Percentiles rank a stretch among this genome's conserved stretches.
Evolutionary conservation across 2,888 invertebrate species (phyloP).

Genomic region (Carterocephalus palaemon): DNA sequence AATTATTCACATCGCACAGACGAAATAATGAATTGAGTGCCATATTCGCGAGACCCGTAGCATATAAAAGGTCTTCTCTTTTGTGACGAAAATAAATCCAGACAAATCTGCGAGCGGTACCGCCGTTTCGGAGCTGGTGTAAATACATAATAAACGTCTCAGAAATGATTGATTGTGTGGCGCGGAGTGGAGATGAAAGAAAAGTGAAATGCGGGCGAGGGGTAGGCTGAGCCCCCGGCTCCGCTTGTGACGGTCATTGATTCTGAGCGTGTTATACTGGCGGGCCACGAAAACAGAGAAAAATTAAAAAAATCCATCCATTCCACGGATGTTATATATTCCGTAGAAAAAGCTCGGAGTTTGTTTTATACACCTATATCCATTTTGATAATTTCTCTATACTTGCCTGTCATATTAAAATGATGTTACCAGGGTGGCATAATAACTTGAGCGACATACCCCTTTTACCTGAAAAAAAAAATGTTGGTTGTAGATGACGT

Average conservation of each 20-base stretch:
- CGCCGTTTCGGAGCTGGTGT: constrained; percentile 20
- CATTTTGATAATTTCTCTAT: no score
- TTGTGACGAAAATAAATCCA: constrained; percentile 20
- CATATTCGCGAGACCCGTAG: neutral
- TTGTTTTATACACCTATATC: no score
- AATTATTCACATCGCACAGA: neutral
- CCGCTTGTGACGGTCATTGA: constrained; percentile 33
- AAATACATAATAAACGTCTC: constrained; percentile 34
- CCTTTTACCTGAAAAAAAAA: no score
- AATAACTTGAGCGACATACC: no score
- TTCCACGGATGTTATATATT: no score
- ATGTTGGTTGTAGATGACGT: no score
- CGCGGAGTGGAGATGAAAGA: constrained; percentile 30
- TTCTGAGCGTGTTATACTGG: constrained; percentile 28
- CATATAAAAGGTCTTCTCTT: constrained; percentile 9
- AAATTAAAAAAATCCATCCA: no score
- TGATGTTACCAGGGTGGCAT: no score
- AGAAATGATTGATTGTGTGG: constrained; percentile 36
- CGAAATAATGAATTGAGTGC: neutral
- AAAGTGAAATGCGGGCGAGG: constrained; percentile 15
- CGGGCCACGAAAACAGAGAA: constrained; percentile 1
- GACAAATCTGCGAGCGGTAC: constrained; percentile 27
- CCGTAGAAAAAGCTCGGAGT: no score
- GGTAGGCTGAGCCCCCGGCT: constrained; percentile 15
- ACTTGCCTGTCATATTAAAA: no score